Conservation (phyloP, 2,888 invertebrate genomes). For the Copidosoma aretas region DNA sequence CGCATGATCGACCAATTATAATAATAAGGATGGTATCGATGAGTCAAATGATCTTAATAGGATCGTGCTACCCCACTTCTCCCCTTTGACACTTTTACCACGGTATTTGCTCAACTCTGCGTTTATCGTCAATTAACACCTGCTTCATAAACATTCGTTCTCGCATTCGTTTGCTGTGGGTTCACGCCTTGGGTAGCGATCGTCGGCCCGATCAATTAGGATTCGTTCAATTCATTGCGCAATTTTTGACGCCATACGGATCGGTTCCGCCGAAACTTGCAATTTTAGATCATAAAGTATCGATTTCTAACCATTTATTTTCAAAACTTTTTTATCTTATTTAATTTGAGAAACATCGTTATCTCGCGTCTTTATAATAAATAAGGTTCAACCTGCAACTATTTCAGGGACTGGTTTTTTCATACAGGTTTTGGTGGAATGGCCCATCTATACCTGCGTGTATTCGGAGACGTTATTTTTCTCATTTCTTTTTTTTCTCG, state of each 20-base stretch:
- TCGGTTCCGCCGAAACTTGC: too few relatives aligned
- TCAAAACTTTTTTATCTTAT: too few relatives aligned
- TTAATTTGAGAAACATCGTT: too few relatives aligned
- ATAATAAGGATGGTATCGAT: slow-evolving; percentile 13
- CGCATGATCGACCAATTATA: slow-evolving; percentile 6
- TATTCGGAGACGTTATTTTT: too few relatives aligned
- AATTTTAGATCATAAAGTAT: too few relatives aligned
- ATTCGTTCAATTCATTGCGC: slow-evolving; percentile 24
- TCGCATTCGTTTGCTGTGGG: background rate
- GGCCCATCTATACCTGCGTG: background rate
- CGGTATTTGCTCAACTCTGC: slow-evolving; percentile 18
- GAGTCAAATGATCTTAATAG: background rate
- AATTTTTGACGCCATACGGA: slow-evolving; percentile 5
- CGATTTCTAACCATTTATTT: too few relatives aligned
- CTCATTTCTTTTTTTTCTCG: too few relatives aligned
- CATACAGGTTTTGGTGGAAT: background rate
- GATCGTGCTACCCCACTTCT: background rate
- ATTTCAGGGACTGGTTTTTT: too few relatives aligned
- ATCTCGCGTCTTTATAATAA: too few relatives aligned
- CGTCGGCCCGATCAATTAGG: slow-evolving; percentile 14
- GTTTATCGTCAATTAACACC: slow-evolving; percentile 10
- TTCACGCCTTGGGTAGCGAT: background rate
- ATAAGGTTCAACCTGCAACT: too few relatives aligned
- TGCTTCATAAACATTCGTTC: slow-evolving; percentile 1
- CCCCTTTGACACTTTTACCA: background rate